Percentiles rank a stretch among this genome's conserved stretches.
phyloP scores from a whole-genome alignment of 2,888 invertebrate species.

The Phengaris alcon region DNA sequence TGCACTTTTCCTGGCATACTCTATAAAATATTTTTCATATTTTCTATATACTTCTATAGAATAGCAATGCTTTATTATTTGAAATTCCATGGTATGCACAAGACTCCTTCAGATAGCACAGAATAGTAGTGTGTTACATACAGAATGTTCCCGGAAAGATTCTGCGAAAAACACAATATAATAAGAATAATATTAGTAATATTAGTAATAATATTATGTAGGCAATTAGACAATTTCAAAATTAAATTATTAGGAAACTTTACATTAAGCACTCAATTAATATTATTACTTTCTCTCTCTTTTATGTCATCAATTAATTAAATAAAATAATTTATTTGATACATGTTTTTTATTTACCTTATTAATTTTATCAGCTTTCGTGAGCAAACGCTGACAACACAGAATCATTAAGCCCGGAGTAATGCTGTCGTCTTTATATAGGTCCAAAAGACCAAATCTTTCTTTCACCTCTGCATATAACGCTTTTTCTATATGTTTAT shows the following conservation, averaged over 20 bases:
- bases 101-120: constrained; percentile 91
- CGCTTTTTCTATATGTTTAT: constrained; percentile 89
- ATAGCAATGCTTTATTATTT: constrained; percentile 56
- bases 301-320: background rate
- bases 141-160: constrained; percentile 84
- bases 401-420: constrained; percentile 93
- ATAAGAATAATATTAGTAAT: background rate
- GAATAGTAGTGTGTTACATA: constrained; percentile 95
- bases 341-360: constrained; percentile 46
- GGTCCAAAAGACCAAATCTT: constrained; percentile 83
- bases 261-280: background rate
- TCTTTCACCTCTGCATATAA: constrained; percentile 83
- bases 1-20: constrained; percentile 1
- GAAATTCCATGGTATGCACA: constrained; percentile 97
- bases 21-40: too few relatives aligned
- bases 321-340: constrained; percentile 1
- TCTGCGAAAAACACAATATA: constrained; percentile 52
- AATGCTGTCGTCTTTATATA: constrained; percentile 94
- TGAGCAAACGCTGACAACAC: constrained; percentile 86
- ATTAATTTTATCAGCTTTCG: constrained; percentile 58
- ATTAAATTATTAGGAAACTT: constrained; percentile 20
- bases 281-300: background rate
- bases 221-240: constrained; percentile 3
- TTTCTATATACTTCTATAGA: background rate
- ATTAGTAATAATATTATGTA: background rate